A percentile compares a stretch with the other conserved stretches of the same genome.
phyloP scores from a whole-genome alignment of 2,888 invertebrate genomes.

The Blastobasis adustella region DNA sequence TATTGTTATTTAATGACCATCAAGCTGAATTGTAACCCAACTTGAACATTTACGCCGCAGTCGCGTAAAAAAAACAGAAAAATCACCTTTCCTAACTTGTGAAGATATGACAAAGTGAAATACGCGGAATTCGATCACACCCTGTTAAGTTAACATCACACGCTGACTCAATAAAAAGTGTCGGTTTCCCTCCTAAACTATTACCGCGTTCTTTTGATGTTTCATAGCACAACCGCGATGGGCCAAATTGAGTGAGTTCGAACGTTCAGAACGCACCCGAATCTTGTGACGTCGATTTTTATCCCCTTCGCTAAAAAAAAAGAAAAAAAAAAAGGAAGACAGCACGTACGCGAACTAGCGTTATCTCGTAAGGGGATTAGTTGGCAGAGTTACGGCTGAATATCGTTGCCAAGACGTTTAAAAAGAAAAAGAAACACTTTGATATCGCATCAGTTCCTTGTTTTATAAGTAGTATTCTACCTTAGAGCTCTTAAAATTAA shows the following conservation, averaged over 20 bases:
- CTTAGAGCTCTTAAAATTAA: too few relatives aligned
- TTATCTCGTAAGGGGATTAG: neutral
- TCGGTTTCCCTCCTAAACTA: constrained; percentile 40
- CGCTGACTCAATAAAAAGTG: constrained; percentile 48
- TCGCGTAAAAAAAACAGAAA: too few relatives aligned
- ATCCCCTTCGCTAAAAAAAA: neutral
- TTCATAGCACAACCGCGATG: constrained; percentile 42
- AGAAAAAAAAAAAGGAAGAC: too few relatives aligned
- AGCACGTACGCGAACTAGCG: neutral
- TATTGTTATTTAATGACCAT: too few relatives aligned
- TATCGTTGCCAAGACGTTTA: constrained; percentile 3
- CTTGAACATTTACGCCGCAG: too few relatives aligned
- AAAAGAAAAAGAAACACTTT: constrained; percentile 4
- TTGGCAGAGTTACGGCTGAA: neutral
- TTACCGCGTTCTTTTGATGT: constrained; percentile 50
- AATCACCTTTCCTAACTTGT: too few relatives aligned
- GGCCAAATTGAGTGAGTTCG: constrained; percentile 26
- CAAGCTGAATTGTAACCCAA: too few relatives aligned
- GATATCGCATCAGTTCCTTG: constrained; percentile 1
- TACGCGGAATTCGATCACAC: constrained; percentile 17
- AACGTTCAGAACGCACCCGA: constrained; percentile 12
- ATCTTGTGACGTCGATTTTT: constrained; percentile 15
- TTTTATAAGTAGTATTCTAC: too few relatives aligned
- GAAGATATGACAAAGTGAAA: too few relatives aligned
- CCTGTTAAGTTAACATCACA: constrained; percentile 34